phyloP scores from a whole-genome alignment of 2,797 vertebrate genomes.

The Siniperca scherzeri region DNA sequence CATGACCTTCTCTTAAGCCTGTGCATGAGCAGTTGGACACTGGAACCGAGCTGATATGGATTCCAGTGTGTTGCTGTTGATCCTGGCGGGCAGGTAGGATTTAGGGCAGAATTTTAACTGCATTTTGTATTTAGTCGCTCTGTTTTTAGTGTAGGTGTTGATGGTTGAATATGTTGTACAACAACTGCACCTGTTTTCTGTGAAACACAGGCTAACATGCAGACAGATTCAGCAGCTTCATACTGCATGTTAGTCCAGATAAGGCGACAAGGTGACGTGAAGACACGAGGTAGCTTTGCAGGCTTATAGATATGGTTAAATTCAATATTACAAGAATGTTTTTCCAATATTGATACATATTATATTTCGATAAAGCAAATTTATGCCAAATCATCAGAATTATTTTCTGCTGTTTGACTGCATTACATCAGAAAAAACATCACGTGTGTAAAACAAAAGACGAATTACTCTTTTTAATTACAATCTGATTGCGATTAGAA shows the following conservation, averaged over 20 bases:
- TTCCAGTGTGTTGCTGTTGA: conserved; percentile 61
- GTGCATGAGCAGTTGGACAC: conserved; percentile 64
- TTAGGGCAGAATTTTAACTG: conserved; percentile 71
- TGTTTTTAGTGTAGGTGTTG: conserved; percentile 53
- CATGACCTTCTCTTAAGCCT: conserved; percentile 75
- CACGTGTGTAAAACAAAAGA: background rate
- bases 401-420: background rate
- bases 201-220: conserved; percentile 20
- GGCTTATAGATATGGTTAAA: background rate
- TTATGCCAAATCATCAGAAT: background rate
- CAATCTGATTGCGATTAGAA: background rate
- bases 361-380: background rate
- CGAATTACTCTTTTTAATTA: background rate
- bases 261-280: conserved; percentile 10
- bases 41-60: conserved; percentile 50
- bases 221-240: background rate
- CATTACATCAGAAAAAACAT: background rate
- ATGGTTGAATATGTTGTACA: conserved; percentile 38
- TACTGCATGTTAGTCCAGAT: background rate
- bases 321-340: background rate
- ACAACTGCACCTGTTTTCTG: conserved; percentile 54
- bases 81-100: conserved; percentile 71
- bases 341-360: background rate
- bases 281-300: conserved; percentile 4
- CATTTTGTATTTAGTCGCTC: conserved; percentile 55